Conservation (phyloP, 2,113 vertebrate genomes). For the Carassius auratus region DNA sequence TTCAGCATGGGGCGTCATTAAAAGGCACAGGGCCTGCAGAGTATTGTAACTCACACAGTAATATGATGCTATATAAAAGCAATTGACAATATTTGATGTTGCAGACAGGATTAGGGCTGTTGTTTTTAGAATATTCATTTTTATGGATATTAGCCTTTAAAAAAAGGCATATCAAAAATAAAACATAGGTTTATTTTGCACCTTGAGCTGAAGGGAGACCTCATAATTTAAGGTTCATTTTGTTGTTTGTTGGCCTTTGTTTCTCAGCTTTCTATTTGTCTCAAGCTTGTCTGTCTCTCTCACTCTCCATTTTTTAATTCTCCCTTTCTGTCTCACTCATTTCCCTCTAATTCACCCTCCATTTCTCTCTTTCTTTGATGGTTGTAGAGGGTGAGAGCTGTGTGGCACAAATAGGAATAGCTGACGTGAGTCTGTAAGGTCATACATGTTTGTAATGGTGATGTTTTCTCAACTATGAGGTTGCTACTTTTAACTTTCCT, state of each 20-base stretch:
- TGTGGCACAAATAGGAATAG: constrained; percentile 5
- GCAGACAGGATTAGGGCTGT: neutral
- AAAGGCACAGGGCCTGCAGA: neutral
- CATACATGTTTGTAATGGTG: neutral
- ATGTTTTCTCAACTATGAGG: neutral
- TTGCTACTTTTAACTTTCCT: neutral
- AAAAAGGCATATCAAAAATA: neutral
- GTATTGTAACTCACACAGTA: neutral
- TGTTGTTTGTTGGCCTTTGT: neutral
- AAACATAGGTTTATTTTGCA: neutral
- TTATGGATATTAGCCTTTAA: neutral
- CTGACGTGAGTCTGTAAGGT: constrained; percentile 8
- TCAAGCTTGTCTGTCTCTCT: neutral
- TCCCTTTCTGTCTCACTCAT: constrained; percentile 26
- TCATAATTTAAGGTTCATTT: constrained; percentile 16
- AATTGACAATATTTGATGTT: neutral
- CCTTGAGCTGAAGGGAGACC: neutral
- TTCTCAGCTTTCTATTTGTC: neutral
- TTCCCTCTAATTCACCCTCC: neutral
- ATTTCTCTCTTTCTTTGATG: constrained; percentile 13
- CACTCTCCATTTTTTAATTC: neutral
- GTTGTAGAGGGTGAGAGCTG: constrained; percentile 16
- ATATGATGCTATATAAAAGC: neutral
- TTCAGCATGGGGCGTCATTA: neutral
- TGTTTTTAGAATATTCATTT: neutral